Evolutionary conservation across 2,888 invertebrate species (phyloP), one percentile per base, ranked within the genome.

Genomic region (Drosophila bunnanda): DNA sequence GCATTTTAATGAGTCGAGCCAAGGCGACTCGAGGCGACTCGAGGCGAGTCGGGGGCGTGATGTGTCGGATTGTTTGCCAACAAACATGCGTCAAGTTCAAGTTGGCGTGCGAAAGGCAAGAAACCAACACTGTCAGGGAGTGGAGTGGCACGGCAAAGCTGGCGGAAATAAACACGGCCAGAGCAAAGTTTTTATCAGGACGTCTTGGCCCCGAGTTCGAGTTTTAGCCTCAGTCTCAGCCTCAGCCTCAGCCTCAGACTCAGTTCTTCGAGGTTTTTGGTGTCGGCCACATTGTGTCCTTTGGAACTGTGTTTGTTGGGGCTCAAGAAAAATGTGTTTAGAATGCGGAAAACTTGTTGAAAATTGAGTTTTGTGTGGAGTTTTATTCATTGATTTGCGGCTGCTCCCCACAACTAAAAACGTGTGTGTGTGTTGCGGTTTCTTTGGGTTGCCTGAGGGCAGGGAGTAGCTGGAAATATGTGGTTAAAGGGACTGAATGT

Each of bases 71-170:
- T 86, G 78, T 86, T 84, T 88, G 89, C 75, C 84, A 81, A 77
- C 89, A 85, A 88, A 89, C 88, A 87, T 89, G 84, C 84, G 81
- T 85, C 81, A 89, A 89, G 83, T 81, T 89, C 77, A 86, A 70
- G 72, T 76, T 72, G 72, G 75, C 62, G 62, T 71, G 67, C 48
- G 56, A 68, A 55, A 69, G 50, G 56, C 67, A 43, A 68, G 67
- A 50, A 77, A 68, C 28, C 52, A 74, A 32, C 65, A 59, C 13
- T 41, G 73, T 39, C 68, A 66, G 36, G 56, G n/a, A 22, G 46
- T 15, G 25, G 46, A 43, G 58, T 61, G 32, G 67, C 39, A 55
- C 54, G 55, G 22, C 30, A 55, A 55, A 46, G 61, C 50, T 20
- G 46, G 52, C 41, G 36, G 53, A 68, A 54, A 56, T 30, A 44